Percentiles rank a stretch among this genome's conserved stretches.
phyloP scores from a whole-genome alignment of 2,797 vertebrate genomes.

The Miichthys miiuy region DNA sequence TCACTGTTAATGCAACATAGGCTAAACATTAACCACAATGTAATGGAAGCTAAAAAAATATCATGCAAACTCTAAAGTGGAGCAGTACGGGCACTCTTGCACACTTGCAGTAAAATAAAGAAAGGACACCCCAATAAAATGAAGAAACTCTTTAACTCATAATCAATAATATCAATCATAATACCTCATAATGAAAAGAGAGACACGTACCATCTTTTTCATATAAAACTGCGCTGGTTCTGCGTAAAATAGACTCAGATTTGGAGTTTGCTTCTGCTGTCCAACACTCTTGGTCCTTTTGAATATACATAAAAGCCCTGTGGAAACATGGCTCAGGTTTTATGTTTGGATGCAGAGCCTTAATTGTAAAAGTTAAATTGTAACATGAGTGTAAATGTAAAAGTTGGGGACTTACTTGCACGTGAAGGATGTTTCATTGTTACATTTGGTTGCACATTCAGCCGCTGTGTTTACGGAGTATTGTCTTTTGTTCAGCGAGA shows the following conservation, averaged over 20 bases:
- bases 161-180: too few species aligned
- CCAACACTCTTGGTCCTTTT: slow-evolving; percentile 91
- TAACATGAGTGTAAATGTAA: not conserved
- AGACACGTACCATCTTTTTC: slow-evolving; percentile 88
- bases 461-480: slow-evolving; percentile 57
- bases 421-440: slow-evolving; percentile 75
- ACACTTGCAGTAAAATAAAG: not conserved
- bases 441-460: slow-evolving; percentile 79
- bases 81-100: not conserved
- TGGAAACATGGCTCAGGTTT: not conserved
- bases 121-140: not conserved
- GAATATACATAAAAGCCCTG: slow-evolving; percentile 91
- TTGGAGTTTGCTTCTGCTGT: slow-evolving; percentile 88
- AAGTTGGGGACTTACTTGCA: slow-evolving; percentile 75
- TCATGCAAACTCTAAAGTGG: not conserved
- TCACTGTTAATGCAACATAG: slow-evolving; percentile 26
- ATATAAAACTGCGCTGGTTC: slow-evolving; percentile 85
- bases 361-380: too few species aligned
- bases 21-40: slow-evolving; percentile 68
- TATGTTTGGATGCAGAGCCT: not conserved
- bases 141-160: not conserved
- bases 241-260: slow-evolving; percentile 83
- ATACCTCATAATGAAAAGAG: not conserved
- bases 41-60: not conserved
- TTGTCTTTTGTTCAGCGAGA: slow-evolving; percentile 58